phyloP scores from a whole-genome alignment of 2,797 vertebrate genomes.

The Onychomys arenicola region DNA sequence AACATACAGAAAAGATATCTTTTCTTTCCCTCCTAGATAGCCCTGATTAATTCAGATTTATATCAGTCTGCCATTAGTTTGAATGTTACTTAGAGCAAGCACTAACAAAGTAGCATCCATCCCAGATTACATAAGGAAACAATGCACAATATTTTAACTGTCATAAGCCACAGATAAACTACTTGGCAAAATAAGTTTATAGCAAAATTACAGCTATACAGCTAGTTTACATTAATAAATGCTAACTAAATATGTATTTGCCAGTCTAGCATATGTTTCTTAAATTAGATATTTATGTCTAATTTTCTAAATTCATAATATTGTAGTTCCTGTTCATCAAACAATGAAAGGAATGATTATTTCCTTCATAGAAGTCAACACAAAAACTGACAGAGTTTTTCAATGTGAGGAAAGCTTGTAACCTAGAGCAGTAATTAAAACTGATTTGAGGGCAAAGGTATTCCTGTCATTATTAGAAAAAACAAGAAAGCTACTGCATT shows the following conservation, averaged over 20 bases:
- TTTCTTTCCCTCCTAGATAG: neutral
- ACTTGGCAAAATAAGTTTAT: neutral
- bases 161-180: neutral
- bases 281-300: neutral
- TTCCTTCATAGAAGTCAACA: slow-evolving; percentile 61
- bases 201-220: neutral
- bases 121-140: neutral
- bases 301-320: neutral
- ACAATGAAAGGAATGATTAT: neutral
- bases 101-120: neutral
- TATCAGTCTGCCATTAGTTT: neutral
- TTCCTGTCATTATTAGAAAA: slow-evolving; percentile 65
- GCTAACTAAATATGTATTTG: neutral
- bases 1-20: neutral
- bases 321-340: neutral
- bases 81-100: neutral
- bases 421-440: slow-evolving; percentile 71
- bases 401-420: slow-evolving; percentile 65
- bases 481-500: slow-evolving; percentile 71
- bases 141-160: neutral
- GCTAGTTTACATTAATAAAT: neutral
- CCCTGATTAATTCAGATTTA: neutral
- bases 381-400: slow-evolving; percentile 61
- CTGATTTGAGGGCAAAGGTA: slow-evolving; percentile 37
- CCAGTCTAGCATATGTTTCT: neutral